phyloP scores from a whole-genome alignment of 2,888 invertebrate genomes.

The Andrena hattorfiana region DNA sequence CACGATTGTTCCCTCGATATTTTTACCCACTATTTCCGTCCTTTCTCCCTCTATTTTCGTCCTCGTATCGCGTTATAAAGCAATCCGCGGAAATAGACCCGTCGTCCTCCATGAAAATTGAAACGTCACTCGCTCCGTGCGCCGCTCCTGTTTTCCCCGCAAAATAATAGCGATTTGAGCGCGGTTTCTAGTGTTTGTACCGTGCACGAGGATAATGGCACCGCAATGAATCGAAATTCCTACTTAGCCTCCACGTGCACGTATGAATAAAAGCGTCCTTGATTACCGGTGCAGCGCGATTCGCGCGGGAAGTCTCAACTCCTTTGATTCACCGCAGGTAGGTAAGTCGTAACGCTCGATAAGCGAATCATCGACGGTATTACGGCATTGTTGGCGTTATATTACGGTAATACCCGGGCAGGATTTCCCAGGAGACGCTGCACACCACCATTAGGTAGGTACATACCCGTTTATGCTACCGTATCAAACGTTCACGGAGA shows the following conservation, averaged over 20 bases:
- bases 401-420: not conserved
- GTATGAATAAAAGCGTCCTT: constrained; percentile 22
- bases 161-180: not conserved
- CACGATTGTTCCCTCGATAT: not conserved
- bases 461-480: not conserved
- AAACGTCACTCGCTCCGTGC: not conserved
- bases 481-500: not conserved
- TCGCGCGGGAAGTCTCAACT: not conserved
- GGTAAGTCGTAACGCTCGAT: not conserved
- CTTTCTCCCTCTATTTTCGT: not conserved
- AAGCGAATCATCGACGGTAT: constrained; percentile 20
- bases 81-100: not conserved
- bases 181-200: not conserved
- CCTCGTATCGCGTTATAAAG: not conserved
- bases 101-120: constrained; percentile 8
- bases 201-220: not conserved
- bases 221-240: constrained; percentile 1
- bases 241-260: constrained; percentile 4
- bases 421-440: constrained; percentile 4
- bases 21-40: not conserved
- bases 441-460: no score
- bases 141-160: not conserved
- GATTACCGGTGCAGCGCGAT: not conserved
- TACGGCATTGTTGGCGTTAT: not conserved
- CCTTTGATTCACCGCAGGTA: not conserved